phyloP scores from a whole-genome alignment of 1,140 invertebrate species.

The Polypedilum vanderplanki region DNA sequence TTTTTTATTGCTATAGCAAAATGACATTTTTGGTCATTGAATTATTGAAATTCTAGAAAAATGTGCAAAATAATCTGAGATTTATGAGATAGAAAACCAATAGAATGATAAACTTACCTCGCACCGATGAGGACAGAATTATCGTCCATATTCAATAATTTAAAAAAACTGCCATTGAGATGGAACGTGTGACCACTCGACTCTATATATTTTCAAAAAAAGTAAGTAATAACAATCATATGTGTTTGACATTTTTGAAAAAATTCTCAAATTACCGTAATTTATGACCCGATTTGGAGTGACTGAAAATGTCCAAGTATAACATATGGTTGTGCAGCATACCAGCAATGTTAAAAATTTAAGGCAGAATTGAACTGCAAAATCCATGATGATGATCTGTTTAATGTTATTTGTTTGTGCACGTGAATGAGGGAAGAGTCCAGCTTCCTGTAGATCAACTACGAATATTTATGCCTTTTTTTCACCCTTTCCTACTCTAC shows the following conservation, averaged over 20 bases:
- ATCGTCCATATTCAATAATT: slow-evolving; percentile 48
- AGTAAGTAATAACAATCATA: background rate
- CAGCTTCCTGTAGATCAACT: background rate
- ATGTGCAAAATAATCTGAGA: too few species aligned
- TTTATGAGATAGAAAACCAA: background rate
- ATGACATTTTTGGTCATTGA: too few species aligned
- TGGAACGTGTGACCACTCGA: slow-evolving; percentile 29
- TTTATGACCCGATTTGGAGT: slow-evolving; percentile 9
- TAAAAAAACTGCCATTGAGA: slow-evolving; percentile 45
- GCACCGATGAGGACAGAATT: slow-evolving; percentile 46
- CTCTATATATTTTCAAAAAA: background rate
- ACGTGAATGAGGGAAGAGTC: background rate
- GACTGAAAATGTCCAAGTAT: slow-evolving; percentile 3
- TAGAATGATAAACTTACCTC: slow-evolving; percentile 32
- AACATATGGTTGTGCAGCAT: background rate
- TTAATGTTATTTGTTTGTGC: background rate
- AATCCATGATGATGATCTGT: background rate
- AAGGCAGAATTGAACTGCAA: background rate
- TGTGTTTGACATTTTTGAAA: background rate
- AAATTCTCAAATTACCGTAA: slow-evolving; percentile 20
- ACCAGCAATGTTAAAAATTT: background rate
- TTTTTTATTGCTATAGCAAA: too few species aligned
- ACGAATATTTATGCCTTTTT: background rate
- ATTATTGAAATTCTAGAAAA: too few species aligned
- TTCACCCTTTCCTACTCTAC: background rate